These are phyloP conservation scores for Montipora foliosa DNA, from an alignment of 64 coral and sea anemone genomes.

Conservation along the genomic window DNA sequence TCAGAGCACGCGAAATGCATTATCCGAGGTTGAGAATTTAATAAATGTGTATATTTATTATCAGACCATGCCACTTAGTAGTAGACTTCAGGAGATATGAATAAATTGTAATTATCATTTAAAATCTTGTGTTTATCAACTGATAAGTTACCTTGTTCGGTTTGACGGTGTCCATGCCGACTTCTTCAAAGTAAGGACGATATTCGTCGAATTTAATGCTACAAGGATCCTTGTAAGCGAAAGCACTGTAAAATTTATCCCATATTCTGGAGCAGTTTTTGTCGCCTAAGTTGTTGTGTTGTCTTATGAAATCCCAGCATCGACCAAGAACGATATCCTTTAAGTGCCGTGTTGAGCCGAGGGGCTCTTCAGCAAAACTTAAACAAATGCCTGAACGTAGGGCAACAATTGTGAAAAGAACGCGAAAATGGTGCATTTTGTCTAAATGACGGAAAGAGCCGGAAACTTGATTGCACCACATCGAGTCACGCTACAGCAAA, in stretches of 20 bases:
- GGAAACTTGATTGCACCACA: no score
- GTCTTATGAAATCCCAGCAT: conserved; percentile 34
- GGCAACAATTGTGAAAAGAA: not conserved
- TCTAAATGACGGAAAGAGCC: no score
- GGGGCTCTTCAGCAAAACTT: not conserved
- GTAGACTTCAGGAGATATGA: no score
- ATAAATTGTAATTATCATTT: no score
- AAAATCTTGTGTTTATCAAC: no score
- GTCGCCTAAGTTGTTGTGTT: not conserved
- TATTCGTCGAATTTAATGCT: conserved; percentile 5
- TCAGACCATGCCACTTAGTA: no score
- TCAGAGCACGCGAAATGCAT: no score
- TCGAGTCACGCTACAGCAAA: no score
- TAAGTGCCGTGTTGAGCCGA: not conserved
- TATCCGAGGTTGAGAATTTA: no score
- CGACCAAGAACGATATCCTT: conserved; percentile 24
- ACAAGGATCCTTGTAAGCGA: conserved; percentile 22
- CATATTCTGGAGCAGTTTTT: conserved; percentile 30
- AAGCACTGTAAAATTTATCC: not conserved
- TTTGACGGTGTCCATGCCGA: conserved; percentile 42
- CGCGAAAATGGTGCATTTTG: not conserved
- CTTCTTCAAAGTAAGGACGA: conserved; percentile 15
- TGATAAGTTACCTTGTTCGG: conserved; percentile 10
- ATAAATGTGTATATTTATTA: no score
- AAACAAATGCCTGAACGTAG: not conserved